phyloP scores from a whole-genome alignment of 2,113 vertebrate genomes.

The Oreochromis tanganicae region DNA sequence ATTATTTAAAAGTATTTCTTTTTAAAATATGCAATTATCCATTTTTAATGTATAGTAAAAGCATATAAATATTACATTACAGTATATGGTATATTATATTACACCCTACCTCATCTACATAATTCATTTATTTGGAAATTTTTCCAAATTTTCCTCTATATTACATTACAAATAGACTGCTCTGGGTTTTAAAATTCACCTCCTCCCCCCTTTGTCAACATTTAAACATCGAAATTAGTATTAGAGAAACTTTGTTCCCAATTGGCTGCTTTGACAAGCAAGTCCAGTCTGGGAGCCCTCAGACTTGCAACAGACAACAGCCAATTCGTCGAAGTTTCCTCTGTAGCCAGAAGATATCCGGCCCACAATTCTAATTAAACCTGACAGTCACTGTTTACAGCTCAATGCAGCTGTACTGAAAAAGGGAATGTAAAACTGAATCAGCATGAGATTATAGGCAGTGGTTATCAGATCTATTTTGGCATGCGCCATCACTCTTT shows the following conservation, averaged over 20 bases:
- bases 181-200: neutral
- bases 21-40: neutral
- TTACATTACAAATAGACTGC: neutral
- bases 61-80: neutral
- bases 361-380: neutral
- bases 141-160: neutral
- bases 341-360: neutral
- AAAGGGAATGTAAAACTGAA: neutral
- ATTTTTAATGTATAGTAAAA: neutral
- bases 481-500: neutral
- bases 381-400: neutral
- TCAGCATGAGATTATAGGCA: neutral
- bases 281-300: neutral
- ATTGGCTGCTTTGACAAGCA: neutral
- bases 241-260: neutral
- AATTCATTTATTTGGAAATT: neutral
- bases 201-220: neutral
- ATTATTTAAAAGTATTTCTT: neutral
- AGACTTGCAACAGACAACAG: neutral
- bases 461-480: neutral
- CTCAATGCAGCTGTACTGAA: neutral
- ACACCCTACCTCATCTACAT: neutral
- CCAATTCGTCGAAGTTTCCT: neutral
- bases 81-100: neutral
- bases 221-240: neutral